phyloP scores from a whole-genome alignment of 2,888 invertebrate genomes.

The Cerceris ruficornis region DNA sequence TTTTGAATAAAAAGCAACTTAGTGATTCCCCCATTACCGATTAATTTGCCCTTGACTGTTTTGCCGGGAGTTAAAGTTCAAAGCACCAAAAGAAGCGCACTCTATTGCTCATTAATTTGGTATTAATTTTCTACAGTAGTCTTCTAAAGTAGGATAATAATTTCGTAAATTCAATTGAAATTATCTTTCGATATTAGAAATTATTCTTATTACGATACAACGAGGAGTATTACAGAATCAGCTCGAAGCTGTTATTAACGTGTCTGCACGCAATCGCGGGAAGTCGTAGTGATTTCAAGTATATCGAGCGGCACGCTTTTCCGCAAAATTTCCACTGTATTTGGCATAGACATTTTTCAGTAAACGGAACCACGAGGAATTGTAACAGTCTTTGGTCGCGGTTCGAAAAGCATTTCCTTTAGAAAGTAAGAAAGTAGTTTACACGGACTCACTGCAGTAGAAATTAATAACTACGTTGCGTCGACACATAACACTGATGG shows the following conservation, averaged over 20 bases:
- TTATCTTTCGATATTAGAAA: too few relatives aligned
- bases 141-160: too few relatives aligned
- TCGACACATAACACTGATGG: constrained; percentile 13
- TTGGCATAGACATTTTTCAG: background rate
- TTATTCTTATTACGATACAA: too few relatives aligned
- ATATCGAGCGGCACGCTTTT: background rate
- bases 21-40: background rate
- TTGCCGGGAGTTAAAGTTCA: too few relatives aligned
- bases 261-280: too few relatives aligned
- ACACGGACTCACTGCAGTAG: constrained; percentile 30
- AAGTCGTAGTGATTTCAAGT: too few relatives aligned
- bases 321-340: background rate
- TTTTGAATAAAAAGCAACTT: background rate
- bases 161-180: too few relatives aligned
- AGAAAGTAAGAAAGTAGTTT: constrained; percentile 72
- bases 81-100: too few relatives aligned
- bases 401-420: constrained; percentile 64
- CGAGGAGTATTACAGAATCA: too few relatives aligned
- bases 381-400: constrained; percentile 44
- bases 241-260: too few relatives aligned
- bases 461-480: constrained; percentile 14
- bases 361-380: background rate
- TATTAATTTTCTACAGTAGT: too few relatives aligned
- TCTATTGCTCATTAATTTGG: too few relatives aligned
- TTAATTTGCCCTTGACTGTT: background rate